These are phyloP conservation scores for Jordanella pulchra DNA, from an alignment of 2,797 vertebrate species.

Conservation along the genomic window DNA sequence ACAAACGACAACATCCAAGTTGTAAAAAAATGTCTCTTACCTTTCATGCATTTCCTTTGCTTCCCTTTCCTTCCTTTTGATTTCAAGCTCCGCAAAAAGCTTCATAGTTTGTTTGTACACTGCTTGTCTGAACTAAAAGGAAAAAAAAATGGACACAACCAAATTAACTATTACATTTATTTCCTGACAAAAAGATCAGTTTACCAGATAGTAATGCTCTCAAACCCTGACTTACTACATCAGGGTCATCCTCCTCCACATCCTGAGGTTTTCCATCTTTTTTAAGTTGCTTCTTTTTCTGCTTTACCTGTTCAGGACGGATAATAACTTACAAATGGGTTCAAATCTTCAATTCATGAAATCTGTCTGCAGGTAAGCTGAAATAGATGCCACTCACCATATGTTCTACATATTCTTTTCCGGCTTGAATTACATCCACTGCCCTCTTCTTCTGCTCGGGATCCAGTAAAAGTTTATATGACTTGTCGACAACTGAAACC, in stretches of 20 bases:
- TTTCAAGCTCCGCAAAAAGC: conserved; percentile 97
- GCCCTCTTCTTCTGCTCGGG: conserved; percentile 96
- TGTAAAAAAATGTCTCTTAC: conserved; percentile 65
- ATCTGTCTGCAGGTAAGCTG: not conserved
- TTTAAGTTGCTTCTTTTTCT: conserved; percentile 96
- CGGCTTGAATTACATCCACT: conserved; percentile 95
- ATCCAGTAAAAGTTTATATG: conserved; percentile 93
- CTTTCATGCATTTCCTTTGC: conserved; percentile 99
- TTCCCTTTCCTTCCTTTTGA: conserved; percentile 99
- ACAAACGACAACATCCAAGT: not conserved
- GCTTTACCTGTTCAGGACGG: conserved; percentile 83
- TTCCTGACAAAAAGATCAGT: not conserved
- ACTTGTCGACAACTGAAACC: conserved; percentile 93
- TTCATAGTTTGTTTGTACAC: conserved; percentile 99
- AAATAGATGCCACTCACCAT: conserved; percentile 81
- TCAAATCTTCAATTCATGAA: not conserved
- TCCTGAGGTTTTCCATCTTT: conserved; percentile 89
- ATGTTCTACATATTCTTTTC: conserved; percentile 95
- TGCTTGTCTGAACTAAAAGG: conserved; percentile 90
- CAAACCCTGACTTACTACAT: conserved; percentile 81
- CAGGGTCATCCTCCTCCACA: conserved; percentile 93
- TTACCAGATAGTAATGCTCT: not conserved
- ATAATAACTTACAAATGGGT: not conserved
- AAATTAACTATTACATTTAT: no score
- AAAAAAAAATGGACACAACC: not conserved